Base-by-base conservation (phyloP, 1,140 invertebrate species). In the Ectropis grisescens region DNA sequence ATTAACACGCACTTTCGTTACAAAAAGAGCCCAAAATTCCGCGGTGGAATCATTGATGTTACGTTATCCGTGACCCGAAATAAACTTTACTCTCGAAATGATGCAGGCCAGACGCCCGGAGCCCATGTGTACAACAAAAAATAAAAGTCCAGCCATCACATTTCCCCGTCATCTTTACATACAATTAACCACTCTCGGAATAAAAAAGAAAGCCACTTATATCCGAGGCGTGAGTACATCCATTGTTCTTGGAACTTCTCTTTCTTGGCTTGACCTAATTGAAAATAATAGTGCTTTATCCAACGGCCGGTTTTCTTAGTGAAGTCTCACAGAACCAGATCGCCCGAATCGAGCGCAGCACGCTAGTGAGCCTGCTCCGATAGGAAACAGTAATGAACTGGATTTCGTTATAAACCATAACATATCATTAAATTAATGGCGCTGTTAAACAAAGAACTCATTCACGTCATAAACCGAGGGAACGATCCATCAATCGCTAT, bases 231-330 rank as follows among this genome's bases (percentile, higher is more conserved):
- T 74, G 61, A 70, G 65, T 74, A 69, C 44, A 37, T 50, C 48
- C 59, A 72, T 70, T 75, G 65, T 78, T 81, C 72, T 75, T 54
- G 58, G 66, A 71, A 80, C 44, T 44, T 62, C 54, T 59, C 55
- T 59, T 68, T 59, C 58, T 56, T 51, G 61, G 47, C 64, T 61
- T 78, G 72, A 78, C 72, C 72, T 72, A 78, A 78, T 81, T 81
- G 76, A 76, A 74, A 70, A 78, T 81, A 78, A 81, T 78, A 59
- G 71, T 56, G 47, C 51, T 54, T 72, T 72, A 71, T 80, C 68
- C 65, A 60, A 59, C 53, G 49, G 45, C 46, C 37, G 43, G 49
- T 58, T 59, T 59, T 60, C 51, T 45, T 51, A 47, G 54, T 48
- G 57, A 52, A 50, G 53, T 53, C 52, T 68, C 58, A 67, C 57